phyloP scores from a whole-genome alignment of 2,888 invertebrate genomes.

The Ochropleura leucogaster region DNA sequence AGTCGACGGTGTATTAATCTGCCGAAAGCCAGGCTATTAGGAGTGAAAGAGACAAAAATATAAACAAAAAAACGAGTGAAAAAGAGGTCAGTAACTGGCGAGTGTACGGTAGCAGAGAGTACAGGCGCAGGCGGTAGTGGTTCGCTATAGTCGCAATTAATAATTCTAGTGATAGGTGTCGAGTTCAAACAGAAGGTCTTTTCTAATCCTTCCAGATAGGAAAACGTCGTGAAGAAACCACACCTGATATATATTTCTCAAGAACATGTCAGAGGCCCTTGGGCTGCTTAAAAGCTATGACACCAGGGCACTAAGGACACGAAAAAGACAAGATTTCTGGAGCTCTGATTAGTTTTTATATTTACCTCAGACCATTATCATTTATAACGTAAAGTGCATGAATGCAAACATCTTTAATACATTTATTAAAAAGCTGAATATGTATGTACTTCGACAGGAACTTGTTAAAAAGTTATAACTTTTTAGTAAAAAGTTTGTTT shows the following conservation, averaged over 20 bases:
- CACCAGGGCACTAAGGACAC: too few relatives aligned
- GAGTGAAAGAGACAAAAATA: slow-evolving; percentile 76
- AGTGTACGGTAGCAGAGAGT: slow-evolving; percentile 80
- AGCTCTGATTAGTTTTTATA: background rate
- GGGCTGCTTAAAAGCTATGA: too few relatives aligned
- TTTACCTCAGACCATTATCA: background rate
- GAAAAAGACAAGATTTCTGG: background rate
- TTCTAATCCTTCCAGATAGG: too few relatives aligned
- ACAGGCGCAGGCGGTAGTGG: slow-evolving; percentile 64
- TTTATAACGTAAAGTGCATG: background rate
- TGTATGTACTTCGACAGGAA: background rate
- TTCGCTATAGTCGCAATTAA: background rate
- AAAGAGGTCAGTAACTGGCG: slow-evolving; percentile 88
- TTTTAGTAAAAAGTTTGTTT: background rate
- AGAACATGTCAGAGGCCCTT: too few relatives aligned
- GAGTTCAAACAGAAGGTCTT: too few relatives aligned
- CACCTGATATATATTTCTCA: too few relatives aligned
- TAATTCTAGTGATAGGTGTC: background rate
- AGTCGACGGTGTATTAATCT: slow-evolving; percentile 84
- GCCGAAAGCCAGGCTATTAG: slow-evolving; percentile 84
- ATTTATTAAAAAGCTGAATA: background rate
- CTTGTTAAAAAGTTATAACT: background rate
- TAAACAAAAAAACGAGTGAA: slow-evolving; percentile 74
- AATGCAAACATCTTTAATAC: background rate
- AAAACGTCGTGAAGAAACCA: too few relatives aligned